Evolutionary conservation across 2,888 invertebrate genomes (phyloP), one percentile per base, ranked within the genome.

Genomic region (Drosophila limbata): DNA sequence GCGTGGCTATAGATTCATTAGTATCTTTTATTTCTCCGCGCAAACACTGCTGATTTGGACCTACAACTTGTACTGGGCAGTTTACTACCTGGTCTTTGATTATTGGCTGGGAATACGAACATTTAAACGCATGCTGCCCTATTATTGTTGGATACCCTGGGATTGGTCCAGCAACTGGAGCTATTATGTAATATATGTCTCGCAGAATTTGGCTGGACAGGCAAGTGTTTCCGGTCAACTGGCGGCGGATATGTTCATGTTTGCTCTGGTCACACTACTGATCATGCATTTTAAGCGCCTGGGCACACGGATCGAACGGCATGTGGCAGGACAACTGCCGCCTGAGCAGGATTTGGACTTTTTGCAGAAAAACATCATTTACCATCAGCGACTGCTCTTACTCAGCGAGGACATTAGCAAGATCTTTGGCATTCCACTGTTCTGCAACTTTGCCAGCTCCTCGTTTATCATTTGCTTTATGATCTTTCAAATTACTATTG

Each of bases 281-380:
- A 80, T 90, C 10, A 92, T 92, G 92, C 92, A 92, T 57, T 91
- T 89, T 48, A 79, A 78, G 15, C 83, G 84, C 13, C 69, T 92
- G 42, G 69, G 71, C 5, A 55, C 55, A 3, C 60, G 71, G 3
- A 73, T 92, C 0, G 75, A 82, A 25, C 31, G 45, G 0, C 83
- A 81, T 55, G 53, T 68, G 1, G 83, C 90, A 0, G 76, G 72
- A 0, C 48, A 59, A 3, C 57, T 13, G 0, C 42, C 78, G 1
- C 33, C 59, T 0, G 19, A 28, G 3, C 37, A 57, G 1, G 88
- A 91, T 64, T 6, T 69, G 15, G 4, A 40, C 6, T 88, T 89
- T 51, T 59, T 92, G 0, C 72, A 52, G 3, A 11, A 28, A 3
- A 40, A 65, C 19, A 72, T 91, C 4, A 28, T 59, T 3, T 90